Evolutionary conservation across 2,797 vertebrate species (phyloP).

Genomic region (Acanthurus lineatus): DNA sequence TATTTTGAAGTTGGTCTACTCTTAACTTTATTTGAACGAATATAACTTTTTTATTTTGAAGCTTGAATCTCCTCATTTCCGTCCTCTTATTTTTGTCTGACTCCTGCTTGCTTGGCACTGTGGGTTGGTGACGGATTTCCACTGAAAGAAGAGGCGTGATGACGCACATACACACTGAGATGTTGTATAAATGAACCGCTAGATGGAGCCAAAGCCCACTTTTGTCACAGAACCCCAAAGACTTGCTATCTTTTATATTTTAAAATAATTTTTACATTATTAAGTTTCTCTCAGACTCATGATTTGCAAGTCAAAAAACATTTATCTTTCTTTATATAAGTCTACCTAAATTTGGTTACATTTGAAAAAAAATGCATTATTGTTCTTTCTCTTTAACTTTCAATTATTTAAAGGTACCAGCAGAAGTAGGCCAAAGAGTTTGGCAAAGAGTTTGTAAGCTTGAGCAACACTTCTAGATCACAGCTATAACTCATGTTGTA

Average conservation of each 20-base stretch:
- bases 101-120: background rate
- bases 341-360: background rate
- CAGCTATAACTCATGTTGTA: background rate
- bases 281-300: background rate
- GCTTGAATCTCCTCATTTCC: fast-evolving
- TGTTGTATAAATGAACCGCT: background rate
- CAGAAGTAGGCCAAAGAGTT: conserved; percentile 8
- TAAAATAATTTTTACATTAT: fast-evolving
- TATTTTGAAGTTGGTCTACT: too few relatives aligned
- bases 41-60: conserved; percentile 47
- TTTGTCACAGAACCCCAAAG: fast-evolving
- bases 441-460: background rate
- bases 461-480: background rate
- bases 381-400: background rate
- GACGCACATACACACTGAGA: conserved; percentile 44
- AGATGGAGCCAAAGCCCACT: conserved; percentile 48
- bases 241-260: background rate
- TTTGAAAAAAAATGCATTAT: background rate
- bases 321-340: too few relatives aligned
- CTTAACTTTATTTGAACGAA: too few relatives aligned
- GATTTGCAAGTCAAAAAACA: background rate
- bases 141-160: conserved; percentile 26
- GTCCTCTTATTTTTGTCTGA: background rate
- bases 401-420: background rate
- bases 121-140: conserved; percentile 20